Base-by-base conservation (phyloP, 2,888 invertebrate genomes). In the Lymantria monacha region DNA sequence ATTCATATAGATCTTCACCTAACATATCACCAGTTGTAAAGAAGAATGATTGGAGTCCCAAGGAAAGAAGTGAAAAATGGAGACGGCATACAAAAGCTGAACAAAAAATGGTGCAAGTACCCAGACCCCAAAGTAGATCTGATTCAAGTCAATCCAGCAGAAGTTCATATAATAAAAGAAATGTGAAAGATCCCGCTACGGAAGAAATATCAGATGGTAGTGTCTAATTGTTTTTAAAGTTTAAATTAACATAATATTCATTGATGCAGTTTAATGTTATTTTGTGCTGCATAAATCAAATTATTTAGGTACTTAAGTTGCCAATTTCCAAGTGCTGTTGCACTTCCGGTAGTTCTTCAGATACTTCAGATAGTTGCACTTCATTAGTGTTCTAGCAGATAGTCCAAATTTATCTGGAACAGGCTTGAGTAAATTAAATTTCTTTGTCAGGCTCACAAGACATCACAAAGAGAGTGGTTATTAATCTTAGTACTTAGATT, bases 131-230 rank as follows among this genome's bases (percentile, higher is more conserved):
- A 37, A 90, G 89, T 69, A 71, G 83, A 58, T 90, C 91, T 49
- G 88, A 87, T 46, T 90, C 91, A 54, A 91, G 91, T 70, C 82
- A 72, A 49, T 91, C 92, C 30, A 91, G 89, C 60, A 79, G 81
- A 57, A 84, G 84, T 69, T 91, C 91, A 14, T 81, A 87, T 49
- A 86, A 87, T 53, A 87, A 88, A 62, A 89, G 90, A 65, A 80
- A 75, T 57, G 64, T 72, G 51, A 91, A 88, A 57, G 89, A 89
- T 61, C 86, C 91, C 48, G 87, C 85, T 14, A 91, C 93, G 45
- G 94, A 94, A 79, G 93, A 93, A 81, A 93, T 94, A 71, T 94
- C 94, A 53, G 94, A 94, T 72, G 93, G 93, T 93, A 83, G 69
- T 41, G 9, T 22, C 1, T 22, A 14, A 22, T 10, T 42, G 15